These are phyloP conservation scores for Hypercompe scribonia DNA, from an alignment of 2,888 invertebrate genomes.

Conservation along the genomic window DNA sequence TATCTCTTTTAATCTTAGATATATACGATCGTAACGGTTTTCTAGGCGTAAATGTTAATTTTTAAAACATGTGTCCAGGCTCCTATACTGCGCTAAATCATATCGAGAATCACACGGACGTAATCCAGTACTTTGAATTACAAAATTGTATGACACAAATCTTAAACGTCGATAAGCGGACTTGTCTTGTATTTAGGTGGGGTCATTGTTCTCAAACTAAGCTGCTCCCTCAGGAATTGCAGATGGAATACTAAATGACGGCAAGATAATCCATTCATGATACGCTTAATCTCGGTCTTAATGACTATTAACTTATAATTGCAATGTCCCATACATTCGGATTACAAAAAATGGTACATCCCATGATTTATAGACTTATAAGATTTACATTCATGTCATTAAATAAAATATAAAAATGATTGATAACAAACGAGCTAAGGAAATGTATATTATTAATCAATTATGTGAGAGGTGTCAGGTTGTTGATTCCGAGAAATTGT, in stretches of 20 bases:
- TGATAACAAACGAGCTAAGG: no score
- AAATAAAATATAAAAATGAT: no score
- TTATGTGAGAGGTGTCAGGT: no score
- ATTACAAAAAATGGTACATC: neutral
- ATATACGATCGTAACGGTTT: neutral
- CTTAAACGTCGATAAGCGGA: neutral
- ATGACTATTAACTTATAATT: neutral
- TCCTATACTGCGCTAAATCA: neutral
- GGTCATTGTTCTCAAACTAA: slow-evolving; percentile 7
- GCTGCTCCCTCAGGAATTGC: neutral
- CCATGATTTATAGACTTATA: no score
- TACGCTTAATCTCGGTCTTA: neutral
- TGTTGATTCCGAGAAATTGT: no score
- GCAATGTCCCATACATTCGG: neutral
- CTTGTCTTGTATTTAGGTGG: neutral
- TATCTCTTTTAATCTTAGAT: neutral
- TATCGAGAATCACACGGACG: neutral
- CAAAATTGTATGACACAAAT: slow-evolving; percentile 3
- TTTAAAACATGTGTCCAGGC: no score
- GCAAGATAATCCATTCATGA: neutral
- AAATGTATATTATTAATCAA: no score
- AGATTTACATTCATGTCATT: no score
- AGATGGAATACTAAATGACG: neutral
- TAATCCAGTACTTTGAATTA: slow-evolving; percentile 3
- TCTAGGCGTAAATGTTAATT: neutral